A percentile compares a stretch with the other conserved stretches of the same genome.
Conservation (phyloP, 2,797 vertebrate genomes). For the Phrynocephalus guinanensis region DNA sequence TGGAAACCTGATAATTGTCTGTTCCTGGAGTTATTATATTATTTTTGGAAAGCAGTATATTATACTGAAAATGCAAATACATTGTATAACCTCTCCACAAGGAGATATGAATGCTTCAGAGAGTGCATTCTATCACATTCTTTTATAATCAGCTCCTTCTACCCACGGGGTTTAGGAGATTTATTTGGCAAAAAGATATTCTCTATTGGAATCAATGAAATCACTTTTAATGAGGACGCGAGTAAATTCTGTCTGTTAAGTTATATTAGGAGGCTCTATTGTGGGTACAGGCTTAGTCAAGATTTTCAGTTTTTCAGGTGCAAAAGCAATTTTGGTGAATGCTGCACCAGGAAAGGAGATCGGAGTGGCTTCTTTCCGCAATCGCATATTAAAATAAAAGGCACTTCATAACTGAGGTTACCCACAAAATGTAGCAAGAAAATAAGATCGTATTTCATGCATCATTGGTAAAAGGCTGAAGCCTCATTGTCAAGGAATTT, state of each 20-base stretch:
- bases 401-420: neutral
- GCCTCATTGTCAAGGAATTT: slow-evolving; percentile 48
- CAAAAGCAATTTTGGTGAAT: slow-evolving; percentile 24
- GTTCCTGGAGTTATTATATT: neutral
- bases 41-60: slow-evolving; percentile 38
- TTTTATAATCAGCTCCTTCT: slow-evolving; percentile 10
- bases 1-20: neutral
- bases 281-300: neutral
- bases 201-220: rapidly evolving
- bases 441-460: slow-evolving; percentile 17
- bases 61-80: neutral
- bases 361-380: neutral
- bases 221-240: neutral
- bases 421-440: slow-evolving; percentile 47
- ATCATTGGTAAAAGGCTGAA: slow-evolving; percentile 54
- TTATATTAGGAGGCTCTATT: neutral
- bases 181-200: slow-evolving; percentile 1
- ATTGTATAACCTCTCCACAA: neutral
- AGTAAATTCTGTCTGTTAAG: neutral
- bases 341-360: neutral
- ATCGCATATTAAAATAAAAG: slow-evolving; percentile 39
- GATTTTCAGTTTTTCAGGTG: slow-evolving; percentile 2
- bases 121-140: neutral
- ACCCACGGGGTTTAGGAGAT: neutral
- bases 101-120: neutral